Evolutionary conservation across 2,797 vertebrate genomes (phyloP).

Genomic region (Platyrinchus mystaceus): DNA sequence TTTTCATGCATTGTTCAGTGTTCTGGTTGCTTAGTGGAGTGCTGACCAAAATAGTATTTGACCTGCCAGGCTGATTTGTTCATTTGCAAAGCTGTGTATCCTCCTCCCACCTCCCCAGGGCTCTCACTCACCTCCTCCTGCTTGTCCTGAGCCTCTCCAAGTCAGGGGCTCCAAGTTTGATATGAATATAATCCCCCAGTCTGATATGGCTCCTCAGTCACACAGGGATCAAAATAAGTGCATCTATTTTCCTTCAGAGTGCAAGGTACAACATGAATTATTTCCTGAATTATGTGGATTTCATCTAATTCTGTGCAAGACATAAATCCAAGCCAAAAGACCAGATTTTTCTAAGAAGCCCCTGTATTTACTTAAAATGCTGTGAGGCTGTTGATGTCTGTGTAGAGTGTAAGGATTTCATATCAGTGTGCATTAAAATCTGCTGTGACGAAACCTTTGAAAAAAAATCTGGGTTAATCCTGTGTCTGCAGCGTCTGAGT

Average conservation of each 20-base stretch:
- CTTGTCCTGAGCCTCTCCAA: not conserved
- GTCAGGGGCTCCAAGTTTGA: not conserved
- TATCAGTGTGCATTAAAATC: not conserved
- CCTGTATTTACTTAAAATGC: not conserved
- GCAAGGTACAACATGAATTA: not conserved
- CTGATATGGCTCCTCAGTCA: not conserved
- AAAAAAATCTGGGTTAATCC: slow-evolving; percentile 29
- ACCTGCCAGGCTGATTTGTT: not conserved
- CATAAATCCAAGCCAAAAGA: not conserved
- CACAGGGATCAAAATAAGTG: not conserved
- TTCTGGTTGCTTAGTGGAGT: not conserved
- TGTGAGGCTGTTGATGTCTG: not conserved
- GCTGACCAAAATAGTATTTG: not conserved
- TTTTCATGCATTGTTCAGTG: not conserved
- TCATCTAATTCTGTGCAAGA: not conserved
- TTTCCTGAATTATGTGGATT: not conserved
- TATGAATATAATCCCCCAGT: not conserved
- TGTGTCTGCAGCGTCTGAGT: not conserved
- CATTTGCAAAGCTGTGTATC: not conserved
- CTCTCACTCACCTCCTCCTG: not conserved
- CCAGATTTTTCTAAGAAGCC: not conserved
- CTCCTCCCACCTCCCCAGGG: not conserved
- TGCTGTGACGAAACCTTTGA: not conserved
- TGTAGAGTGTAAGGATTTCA: not conserved
- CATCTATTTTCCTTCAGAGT: not conserved